Evolutionary conservation across 2,888 invertebrate genomes (phyloP).

Genomic region (Patella ulyssiponensis): DNA sequence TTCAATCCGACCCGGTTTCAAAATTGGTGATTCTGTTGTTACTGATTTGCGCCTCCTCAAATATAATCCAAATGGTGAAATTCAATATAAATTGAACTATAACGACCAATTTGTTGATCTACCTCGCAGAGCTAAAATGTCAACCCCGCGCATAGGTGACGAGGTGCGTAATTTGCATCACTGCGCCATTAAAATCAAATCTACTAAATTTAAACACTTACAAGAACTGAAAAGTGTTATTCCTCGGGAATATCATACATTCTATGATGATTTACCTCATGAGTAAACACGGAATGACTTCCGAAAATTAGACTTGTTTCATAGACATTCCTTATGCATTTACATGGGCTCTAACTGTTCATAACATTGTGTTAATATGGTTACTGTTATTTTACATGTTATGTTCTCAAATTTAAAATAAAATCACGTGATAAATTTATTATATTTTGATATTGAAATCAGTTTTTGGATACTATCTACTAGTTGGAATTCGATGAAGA

Average conservation of each 20-base stretch:
- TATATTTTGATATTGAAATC: too few relatives aligned
- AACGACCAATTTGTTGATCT: too few relatives aligned
- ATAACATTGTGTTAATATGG: too few relatives aligned
- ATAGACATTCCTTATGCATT: too few relatives aligned
- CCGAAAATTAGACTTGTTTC: too few relatives aligned
- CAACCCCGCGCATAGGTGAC: neutral
- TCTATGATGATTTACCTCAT: slow-evolving; percentile 8
- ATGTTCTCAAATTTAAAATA: too few relatives aligned
- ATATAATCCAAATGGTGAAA: slow-evolving; percentile 16
- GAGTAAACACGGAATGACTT: neutral
- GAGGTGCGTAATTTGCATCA: neutral
- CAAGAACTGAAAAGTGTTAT: slow-evolving; percentile 16
- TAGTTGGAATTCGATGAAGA: too few relatives aligned
- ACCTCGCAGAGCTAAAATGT: neutral
- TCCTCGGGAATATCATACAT: too few relatives aligned
- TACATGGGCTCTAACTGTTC: too few relatives aligned
- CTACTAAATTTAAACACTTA: neutral
- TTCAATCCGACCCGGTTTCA: slow-evolving; percentile 7
- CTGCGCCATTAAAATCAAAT: neutral
- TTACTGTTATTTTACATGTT: too few relatives aligned
- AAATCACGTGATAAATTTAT: too few relatives aligned
- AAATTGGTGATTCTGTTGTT: slow-evolving; percentile 8
- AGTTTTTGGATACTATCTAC: too few relatives aligned
- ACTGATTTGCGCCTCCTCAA: neutral
- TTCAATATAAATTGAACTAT: slow-evolving; percentile 13